A percentile compares a stretch with the other conserved stretches of the same genome.
Evolutionary conservation across 1,140 invertebrate genomes (phyloP).

Genomic region (Pemphigus obesinymphae): DNA sequence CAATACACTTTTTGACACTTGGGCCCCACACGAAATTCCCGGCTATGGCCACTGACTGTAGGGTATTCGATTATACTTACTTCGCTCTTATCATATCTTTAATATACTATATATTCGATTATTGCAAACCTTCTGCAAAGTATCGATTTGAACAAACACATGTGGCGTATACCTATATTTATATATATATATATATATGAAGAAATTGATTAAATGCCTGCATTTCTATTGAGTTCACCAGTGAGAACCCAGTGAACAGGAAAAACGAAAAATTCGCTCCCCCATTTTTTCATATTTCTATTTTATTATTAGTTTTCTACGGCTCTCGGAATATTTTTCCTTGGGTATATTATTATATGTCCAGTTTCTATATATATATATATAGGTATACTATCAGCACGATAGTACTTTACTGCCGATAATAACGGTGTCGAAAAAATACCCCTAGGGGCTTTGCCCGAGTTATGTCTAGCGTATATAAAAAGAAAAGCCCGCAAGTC

Average conservation of each 20-base stretch:
- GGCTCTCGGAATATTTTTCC: conserved; percentile 15
- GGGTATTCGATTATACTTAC: too few relatives aligned
- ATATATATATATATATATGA: not conserved
- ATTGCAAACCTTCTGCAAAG: not conserved
- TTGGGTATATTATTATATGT: not conserved
- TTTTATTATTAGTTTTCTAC: conserved; percentile 34
- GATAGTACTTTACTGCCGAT: not conserved
- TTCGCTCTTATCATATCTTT: too few relatives aligned
- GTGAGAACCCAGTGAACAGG: conserved; percentile 10
- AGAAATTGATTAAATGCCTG: conserved; percentile 19
- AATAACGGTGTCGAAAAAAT: conserved; percentile 4
- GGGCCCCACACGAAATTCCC: too few relatives aligned
- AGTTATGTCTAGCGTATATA: not conserved
- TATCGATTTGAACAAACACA: conserved; percentile 10
- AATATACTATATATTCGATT: too few relatives aligned
- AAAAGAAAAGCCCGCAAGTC: not conserved
- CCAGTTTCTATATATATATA: not conserved
- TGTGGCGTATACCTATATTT: too few relatives aligned
- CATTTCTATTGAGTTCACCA: not conserved
- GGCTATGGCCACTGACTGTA: too few relatives aligned
- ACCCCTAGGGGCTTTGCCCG: not conserved
- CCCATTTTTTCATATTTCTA: conserved; percentile 23
- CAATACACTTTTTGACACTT: too few relatives aligned
- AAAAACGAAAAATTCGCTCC: conserved; percentile 17
- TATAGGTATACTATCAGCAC: not conserved